Evolutionary conservation across 1,140 invertebrate species (phyloP).

Genomic region (Drosophila bifasciata): DNA sequence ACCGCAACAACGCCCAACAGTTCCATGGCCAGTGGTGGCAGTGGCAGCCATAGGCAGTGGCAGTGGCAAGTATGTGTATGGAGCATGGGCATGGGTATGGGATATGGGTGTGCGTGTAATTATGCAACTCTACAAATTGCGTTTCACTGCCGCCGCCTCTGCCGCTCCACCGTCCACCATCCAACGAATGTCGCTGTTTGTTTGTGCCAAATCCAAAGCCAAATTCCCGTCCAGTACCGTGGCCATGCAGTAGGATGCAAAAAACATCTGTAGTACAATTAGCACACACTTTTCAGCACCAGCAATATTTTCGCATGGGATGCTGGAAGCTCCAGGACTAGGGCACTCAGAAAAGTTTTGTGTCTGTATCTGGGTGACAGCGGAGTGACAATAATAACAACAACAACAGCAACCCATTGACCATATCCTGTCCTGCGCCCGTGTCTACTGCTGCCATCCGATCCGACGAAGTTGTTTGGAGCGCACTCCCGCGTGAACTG

Average conservation of each 20-base stretch:
- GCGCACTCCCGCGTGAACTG: slow-evolving; percentile 71
- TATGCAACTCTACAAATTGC: slow-evolving; percentile 62
- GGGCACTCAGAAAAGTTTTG: slow-evolving; percentile 60
- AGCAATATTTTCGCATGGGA: slow-evolving; percentile 52
- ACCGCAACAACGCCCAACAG: slow-evolving; percentile 34
- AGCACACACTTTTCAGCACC: slow-evolving; percentile 35
- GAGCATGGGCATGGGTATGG: background rate
- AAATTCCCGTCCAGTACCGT: slow-evolving; percentile 6
- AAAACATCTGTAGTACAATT: slow-evolving; percentile 36
- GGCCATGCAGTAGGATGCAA: slow-evolving; percentile 8
- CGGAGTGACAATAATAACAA: slow-evolving; percentile 18
- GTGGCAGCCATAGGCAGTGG: slow-evolving; percentile 4
- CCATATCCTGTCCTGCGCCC: slow-evolving; percentile 25
- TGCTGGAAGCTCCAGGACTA: slow-evolving; percentile 50
- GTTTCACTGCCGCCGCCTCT: background rate
- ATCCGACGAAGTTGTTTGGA: slow-evolving; percentile 51
- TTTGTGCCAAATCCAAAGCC: slow-evolving; percentile 21
- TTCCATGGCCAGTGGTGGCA: slow-evolving; percentile 36
- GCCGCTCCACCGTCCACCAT: background rate
- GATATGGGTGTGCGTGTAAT: slow-evolving; percentile 17
- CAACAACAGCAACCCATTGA: background rate
- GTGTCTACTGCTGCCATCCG: slow-evolving; percentile 7
- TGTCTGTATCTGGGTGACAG: slow-evolving; percentile 51
- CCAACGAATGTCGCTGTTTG: slow-evolving; percentile 12
- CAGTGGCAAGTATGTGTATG: background rate